A percentile compares a stretch with the other conserved stretches of the same genome.
Evolutionary conservation across 2,888 invertebrate species (phyloP).

Genomic region (Cataglyphis rosenhaueri): DNA sequence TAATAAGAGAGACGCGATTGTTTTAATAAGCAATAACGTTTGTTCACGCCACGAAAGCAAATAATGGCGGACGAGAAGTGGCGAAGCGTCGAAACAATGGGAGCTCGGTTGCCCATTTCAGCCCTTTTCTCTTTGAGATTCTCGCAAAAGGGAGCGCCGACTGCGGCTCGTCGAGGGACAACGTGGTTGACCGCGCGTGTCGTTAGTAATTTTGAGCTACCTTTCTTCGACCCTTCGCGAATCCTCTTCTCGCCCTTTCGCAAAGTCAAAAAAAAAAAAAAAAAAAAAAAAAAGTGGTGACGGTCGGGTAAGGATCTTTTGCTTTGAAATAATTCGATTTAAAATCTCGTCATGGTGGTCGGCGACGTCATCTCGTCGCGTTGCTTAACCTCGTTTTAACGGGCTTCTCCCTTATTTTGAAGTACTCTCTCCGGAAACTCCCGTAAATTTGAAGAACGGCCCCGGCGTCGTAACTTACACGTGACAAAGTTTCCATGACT

Average conservation of each 20-base stretch:
- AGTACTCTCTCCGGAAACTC: conserved; percentile 48
- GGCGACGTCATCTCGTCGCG: conserved; percentile 39
- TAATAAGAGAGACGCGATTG: conserved; percentile 41
- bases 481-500: conserved; percentile 65
- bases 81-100: conserved; percentile 63
- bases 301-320: conserved; percentile 8
- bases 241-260: conserved; percentile 20
- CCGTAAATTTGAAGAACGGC: conserved; percentile 60
- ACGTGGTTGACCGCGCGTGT: conserved; percentile 65
- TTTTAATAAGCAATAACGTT: conserved; percentile 71
- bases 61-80: conserved; percentile 60
- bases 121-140: conserved; percentile 68
- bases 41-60: conserved; percentile 49
- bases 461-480: conserved; percentile 56
- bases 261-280: conserved; percentile 34
- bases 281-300: conserved; percentile 9
- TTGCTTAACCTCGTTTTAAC: conserved; percentile 52
- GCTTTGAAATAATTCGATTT: conserved; percentile 44
- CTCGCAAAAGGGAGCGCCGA: conserved; percentile 63
- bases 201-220: conserved; percentile 68
- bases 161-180: conserved; percentile 59
- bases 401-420: conserved; percentile 54
- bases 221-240: conserved; percentile 25
- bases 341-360: conserved; percentile 32
- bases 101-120: conserved; percentile 57